Percentiles rank a stretch among this genome's conserved stretches.
Evolutionary conservation across 2,797 vertebrate species (phyloP).

Genomic region (Intellagama lesueurii): DNA sequence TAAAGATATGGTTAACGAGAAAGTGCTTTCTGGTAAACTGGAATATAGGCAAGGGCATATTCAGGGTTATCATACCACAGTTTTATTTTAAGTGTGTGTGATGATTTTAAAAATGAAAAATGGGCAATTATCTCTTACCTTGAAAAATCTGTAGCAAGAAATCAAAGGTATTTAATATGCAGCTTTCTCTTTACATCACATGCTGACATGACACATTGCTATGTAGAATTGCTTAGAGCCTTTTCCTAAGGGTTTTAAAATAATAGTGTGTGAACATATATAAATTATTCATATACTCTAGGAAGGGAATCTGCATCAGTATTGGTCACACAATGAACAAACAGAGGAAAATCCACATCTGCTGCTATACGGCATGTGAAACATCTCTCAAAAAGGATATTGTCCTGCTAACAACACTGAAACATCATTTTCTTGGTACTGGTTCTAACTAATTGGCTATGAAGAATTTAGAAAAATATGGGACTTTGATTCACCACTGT

Average conservation of each 20-base stretch:
- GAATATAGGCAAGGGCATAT: slow-evolving; percentile 65
- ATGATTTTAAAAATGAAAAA: neutral
- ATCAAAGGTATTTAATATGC: neutral
- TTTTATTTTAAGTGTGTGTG: slow-evolving; percentile 63
- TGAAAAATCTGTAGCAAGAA: neutral
- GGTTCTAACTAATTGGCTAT: neutral
- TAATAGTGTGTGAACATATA: no score
- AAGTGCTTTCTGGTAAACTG: slow-evolving; percentile 65
- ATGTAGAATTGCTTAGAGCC: no score
- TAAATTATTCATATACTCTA: neutral
- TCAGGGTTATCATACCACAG: slow-evolving; percentile 59
- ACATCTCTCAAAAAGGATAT: neutral
- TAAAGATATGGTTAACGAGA: slow-evolving; percentile 71
- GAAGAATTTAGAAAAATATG: neutral
- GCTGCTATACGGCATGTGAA: neutral
- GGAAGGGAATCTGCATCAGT: no score
- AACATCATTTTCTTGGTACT: no score
- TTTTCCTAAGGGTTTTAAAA: no score
- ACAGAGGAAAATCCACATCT: neutral
- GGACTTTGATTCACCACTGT: no score
- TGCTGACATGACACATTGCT: neutral
- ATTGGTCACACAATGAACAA: neutral
- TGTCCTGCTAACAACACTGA: no score
- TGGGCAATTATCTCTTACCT: neutral
- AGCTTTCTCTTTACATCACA: neutral